Percentiles rank a stretch among this genome's conserved stretches.
These are phyloP conservation scores for Listrodromus nycthemerus DNA, from an alignment of 2,888 invertebrate genomes.

Conservation along the genomic window DNA sequence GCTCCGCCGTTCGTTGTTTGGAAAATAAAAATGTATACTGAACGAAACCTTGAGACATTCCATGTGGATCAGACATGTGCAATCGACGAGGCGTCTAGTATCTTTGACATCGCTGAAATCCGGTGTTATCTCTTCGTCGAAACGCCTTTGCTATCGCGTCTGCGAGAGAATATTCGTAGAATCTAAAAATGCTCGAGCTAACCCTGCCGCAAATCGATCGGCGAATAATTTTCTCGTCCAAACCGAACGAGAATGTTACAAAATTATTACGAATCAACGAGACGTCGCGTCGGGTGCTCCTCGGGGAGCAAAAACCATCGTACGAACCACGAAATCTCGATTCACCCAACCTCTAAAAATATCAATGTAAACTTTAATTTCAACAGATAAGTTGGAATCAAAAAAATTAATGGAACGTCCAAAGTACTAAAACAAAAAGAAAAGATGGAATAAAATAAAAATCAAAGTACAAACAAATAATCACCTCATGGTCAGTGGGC, in stretches of 20 bases:
- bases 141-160: background rate
- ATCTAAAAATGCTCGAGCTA: constrained; percentile 9
- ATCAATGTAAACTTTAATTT: background rate
- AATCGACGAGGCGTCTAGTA: constrained; percentile 1
- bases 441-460: constrained; percentile 23
- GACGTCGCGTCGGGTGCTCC: background rate
- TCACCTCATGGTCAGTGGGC: constrained; percentile 71
- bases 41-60: background rate
- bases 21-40: background rate
- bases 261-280: background rate
- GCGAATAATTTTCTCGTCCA: constrained; percentile 3
- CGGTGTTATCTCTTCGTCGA: constrained; percentile 1
- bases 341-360: constrained; percentile 38
- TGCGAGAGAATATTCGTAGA: constrained; percentile 42
- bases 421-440: constrained; percentile 18
- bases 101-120: background rate
- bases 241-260: background rate
- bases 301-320: background rate
- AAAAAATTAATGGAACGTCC: background rate
- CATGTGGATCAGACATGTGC: constrained; percentile 2
- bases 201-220: constrained; percentile 38
- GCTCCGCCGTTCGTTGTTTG: background rate
- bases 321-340: constrained; percentile 26
- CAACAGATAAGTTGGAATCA: background rate
- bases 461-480: constrained; percentile 65